Percentiles rank a stretch among this genome's conserved stretches.
phyloP scores from a whole-genome alignment of 2,797 vertebrate species.

The Sebastes diploproa region DNA sequence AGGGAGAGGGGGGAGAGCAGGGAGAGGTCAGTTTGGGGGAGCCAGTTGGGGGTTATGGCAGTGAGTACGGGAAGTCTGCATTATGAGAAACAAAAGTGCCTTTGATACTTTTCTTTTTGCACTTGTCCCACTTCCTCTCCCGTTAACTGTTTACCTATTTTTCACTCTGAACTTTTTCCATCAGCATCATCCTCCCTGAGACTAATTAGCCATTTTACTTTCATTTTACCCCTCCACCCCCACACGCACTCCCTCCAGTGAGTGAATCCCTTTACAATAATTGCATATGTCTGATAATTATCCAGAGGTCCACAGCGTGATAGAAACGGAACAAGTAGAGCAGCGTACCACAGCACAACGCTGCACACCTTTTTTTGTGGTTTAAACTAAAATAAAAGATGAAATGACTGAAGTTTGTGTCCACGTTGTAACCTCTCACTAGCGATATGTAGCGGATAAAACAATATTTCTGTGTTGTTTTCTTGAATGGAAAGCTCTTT shows the following conservation, averaged over 20 bases:
- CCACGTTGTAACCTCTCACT: neutral
- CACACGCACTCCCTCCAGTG: slow-evolving; percentile 26
- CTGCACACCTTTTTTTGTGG: neutral
- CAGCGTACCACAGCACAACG: neutral
- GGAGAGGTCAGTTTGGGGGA: neutral
- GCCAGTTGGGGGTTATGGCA: neutral
- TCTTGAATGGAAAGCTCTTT: neutral
- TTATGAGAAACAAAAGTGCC: neutral
- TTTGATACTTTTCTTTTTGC: neutral
- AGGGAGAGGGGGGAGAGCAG: neutral
- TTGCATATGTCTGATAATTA: slow-evolving; percentile 57
- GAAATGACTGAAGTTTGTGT: neutral
- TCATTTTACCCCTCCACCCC: slow-evolving; percentile 36
- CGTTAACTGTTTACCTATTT: slow-evolving; percentile 1
- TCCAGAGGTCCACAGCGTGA: slow-evolving; percentile 5
- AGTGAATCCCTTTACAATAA: slow-evolving; percentile 54
- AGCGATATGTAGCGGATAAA: neutral
- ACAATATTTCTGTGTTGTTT: neutral
- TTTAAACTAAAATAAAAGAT: neutral
- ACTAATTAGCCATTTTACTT: slow-evolving; percentile 66
- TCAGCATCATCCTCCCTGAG: slow-evolving; percentile 46
- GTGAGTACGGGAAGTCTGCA: neutral
- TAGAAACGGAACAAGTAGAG: slow-evolving; percentile 37
- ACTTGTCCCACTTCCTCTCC: neutral
- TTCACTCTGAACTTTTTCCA: slow-evolving; percentile 13